Evolutionary conservation across 2,797 vertebrate species (phyloP).

Genomic region (Diplodus sargus): DNA sequence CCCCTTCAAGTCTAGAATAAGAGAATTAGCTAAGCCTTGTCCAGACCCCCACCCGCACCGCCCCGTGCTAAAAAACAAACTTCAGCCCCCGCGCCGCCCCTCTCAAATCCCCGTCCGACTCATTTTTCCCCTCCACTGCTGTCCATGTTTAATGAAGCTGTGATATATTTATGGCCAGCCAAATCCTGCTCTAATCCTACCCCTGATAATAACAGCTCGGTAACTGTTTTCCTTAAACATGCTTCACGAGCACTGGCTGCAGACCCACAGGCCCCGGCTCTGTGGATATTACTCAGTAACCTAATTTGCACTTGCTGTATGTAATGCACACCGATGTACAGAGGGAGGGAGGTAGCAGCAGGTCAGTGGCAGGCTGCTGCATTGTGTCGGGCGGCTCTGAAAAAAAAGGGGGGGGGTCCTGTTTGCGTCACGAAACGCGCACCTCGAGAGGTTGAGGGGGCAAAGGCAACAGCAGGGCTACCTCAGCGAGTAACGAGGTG

Average conservation of each 20-base stretch:
- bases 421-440: conserved; percentile 71
- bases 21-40: conserved; percentile 70
- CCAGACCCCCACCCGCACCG: conserved; percentile 35
- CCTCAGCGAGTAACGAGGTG: conserved; percentile 81
- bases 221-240: conserved; percentile 82
- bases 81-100: conserved; percentile 28
- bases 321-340: conserved; percentile 81
- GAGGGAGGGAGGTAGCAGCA: conserved; percentile 58
- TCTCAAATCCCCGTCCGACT: conserved; percentile 52
- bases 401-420: conserved; percentile 32
- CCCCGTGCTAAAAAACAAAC: conserved; percentile 54
- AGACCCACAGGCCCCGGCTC: conserved; percentile 68
- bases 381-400: conserved; percentile 11
- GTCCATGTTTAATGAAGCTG: conserved; percentile 81
- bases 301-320: conserved; percentile 85
- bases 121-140: conserved; percentile 52
- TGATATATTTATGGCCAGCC: conserved; percentile 83
- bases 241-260: conserved; percentile 65
- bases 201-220: conserved; percentile 82
- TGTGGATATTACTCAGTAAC: conserved; percentile 81
- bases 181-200: conserved; percentile 83
- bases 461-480: conserved; percentile 71
- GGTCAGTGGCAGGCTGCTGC: conserved; percentile 66
- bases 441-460: conserved; percentile 71
- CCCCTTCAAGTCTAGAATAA: conserved; percentile 57